Conservation (phyloP, 2,797 vertebrate genomes). For the Phoebastria nigripes region DNA sequence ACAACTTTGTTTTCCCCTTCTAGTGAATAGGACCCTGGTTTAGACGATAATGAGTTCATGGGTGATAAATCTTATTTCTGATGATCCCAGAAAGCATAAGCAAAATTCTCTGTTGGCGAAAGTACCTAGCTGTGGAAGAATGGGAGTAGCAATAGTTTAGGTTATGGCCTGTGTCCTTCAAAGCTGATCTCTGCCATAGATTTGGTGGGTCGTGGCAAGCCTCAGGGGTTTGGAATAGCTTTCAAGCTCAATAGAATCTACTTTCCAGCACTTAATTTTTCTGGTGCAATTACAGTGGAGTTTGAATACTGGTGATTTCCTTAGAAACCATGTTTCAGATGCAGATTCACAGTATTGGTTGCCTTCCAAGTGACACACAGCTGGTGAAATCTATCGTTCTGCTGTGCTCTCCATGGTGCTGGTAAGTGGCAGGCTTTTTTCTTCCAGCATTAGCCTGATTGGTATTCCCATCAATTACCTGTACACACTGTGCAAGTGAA, state of each 20-base stretch:
- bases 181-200: not conserved
- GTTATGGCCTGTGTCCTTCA: not conserved
- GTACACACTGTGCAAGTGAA: not conserved
- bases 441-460: not conserved
- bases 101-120: not conserved
- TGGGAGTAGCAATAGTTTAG: not conserved
- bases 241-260: not conserved
- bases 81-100: not conserved
- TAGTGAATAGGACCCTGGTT: not conserved
- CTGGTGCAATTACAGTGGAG: not conserved
- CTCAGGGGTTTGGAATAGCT: not conserved
- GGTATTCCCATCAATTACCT: not conserved
- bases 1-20: not conserved
- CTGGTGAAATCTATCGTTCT: not conserved
- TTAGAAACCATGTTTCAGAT: not conserved
- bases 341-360: not conserved
- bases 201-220: not conserved
- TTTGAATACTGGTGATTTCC: not conserved
- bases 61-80: not conserved
- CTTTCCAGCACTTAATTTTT: not conserved
- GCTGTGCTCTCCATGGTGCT: not conserved
- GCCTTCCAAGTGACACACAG: not conserved
- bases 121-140: not conserved
- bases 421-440: not conserved
- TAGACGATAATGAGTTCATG: not conserved